Evolutionary conservation across 2,113 vertebrate species (phyloP), one percentile per base, ranked within the genome.

Genomic region (Rhinoptilus africanus): DNA sequence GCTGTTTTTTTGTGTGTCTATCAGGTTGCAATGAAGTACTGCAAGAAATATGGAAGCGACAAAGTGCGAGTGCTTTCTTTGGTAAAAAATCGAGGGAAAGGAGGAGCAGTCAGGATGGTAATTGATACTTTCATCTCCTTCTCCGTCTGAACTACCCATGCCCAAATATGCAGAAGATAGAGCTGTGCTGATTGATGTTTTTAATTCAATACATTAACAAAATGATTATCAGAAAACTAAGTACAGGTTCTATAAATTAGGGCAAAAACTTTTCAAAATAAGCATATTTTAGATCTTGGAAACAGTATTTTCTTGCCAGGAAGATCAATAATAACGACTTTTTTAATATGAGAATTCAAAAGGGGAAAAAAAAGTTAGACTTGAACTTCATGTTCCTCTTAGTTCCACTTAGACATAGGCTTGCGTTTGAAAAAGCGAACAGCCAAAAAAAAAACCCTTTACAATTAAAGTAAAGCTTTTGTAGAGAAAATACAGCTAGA

Each of bases 91-190:
- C 98, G 98, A 77, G 99, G 99, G 41, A 99, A 99, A 98, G 99
- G 99, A 10, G 99, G 99, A 73, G 99, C 99, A 39, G 98, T 99
- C 71, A 98, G 97, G 81, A 99, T 99, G 99, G 99, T 99, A 98
- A 97, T 83, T 47, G 39, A 69, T 59, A 30, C 62, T 97, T 96
- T 95, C 53, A 53, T 78, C 84, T 97, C 83, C 72, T 97, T 95
- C 54, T 92, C 39, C 93, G 11, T 93, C 57, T 91, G 37, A 97
- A 35, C 34, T 79, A 67, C 74, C 26, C 47, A 22, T 95, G 68
- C 50, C 41, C 60, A 77, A 41, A 57, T 71, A 51, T 21, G 22
- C 50, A 85, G 48, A 80, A 59, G 28, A 63, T 71, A 48, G 41
- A 71, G 22, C 41, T 79, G 35, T 85, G 43, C 43, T 73, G 69